Evolutionary conservation across 2,888 invertebrate genomes (phyloP).

Genomic region (Clitarchus hookeri): DNA sequence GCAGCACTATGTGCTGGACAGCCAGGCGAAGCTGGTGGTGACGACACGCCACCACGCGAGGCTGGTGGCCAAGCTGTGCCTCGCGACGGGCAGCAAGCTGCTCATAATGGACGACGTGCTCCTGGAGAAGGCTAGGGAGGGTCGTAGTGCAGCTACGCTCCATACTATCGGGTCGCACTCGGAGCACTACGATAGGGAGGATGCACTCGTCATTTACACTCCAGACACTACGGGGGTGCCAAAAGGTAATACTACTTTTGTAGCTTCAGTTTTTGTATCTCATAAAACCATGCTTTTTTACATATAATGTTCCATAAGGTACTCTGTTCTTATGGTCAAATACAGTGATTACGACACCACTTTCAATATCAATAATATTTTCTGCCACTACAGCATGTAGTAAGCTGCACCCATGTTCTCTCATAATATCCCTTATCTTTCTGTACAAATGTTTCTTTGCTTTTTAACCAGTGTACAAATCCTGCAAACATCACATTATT

Average conservation of each 20-base stretch:
- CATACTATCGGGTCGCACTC: slow-evolving; percentile 57
- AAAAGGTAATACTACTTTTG: slow-evolving; percentile 60
- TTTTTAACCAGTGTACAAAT: too few relatives aligned
- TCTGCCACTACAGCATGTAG: too few relatives aligned
- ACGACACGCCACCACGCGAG: slow-evolving; percentile 68
- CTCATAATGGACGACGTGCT: slow-evolving; percentile 66
- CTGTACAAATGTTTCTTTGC: too few relatives aligned
- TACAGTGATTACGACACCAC: too few relatives aligned
- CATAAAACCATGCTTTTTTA: neutral
- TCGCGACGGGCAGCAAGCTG: slow-evolving; percentile 59
- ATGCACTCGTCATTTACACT: slow-evolving; percentile 85
- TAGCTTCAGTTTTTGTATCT: too few relatives aligned
- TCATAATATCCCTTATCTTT: too few relatives aligned
- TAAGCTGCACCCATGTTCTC: too few relatives aligned
- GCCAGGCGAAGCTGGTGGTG: slow-evolving; percentile 68
- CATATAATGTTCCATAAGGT: neutral
- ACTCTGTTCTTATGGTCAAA: too few relatives aligned
- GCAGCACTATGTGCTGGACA: slow-evolving; percentile 76
- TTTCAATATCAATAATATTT: too few relatives aligned
- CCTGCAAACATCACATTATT: too few relatives aligned
- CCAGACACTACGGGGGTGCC: slow-evolving; percentile 86
- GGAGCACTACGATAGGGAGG: slow-evolving; percentile 66
- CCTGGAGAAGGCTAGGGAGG: slow-evolving; percentile 47
- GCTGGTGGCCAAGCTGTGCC: slow-evolving; percentile 51
- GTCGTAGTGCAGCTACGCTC: slow-evolving; percentile 42